phyloP scores from a whole-genome alignment of 2,113 vertebrate species.

The Donacobius atricapilla region DNA sequence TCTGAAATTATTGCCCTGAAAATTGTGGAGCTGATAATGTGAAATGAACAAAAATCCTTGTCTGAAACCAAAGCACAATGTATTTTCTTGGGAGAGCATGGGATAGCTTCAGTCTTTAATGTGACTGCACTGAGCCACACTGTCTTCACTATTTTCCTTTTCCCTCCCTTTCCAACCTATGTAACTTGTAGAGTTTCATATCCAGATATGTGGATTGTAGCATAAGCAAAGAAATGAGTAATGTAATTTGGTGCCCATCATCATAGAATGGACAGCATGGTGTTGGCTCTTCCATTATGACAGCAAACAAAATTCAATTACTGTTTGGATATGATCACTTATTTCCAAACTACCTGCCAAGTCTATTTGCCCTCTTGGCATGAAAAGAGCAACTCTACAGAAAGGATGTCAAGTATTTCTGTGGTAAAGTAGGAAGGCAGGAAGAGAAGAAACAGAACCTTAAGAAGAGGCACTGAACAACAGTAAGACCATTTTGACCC shows the following conservation, averaged over 20 bases:
- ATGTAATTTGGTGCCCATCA: constrained; percentile 4
- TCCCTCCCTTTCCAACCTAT: neutral
- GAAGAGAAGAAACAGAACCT: constrained; percentile 11
- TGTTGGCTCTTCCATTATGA: neutral
- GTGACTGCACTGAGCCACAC: neutral
- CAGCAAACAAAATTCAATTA: constrained; percentile 60
- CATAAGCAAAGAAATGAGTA: neutral
- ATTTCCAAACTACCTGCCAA: constrained; percentile 44
- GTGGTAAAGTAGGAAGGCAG: neutral
- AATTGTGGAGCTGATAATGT: neutral
- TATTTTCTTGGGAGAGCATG: neutral
- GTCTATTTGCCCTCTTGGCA: constrained; percentile 26
- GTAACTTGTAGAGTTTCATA: neutral
- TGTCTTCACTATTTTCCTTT: neutral
- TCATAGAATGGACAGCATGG: neutral
- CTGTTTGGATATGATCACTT: constrained; percentile 54
- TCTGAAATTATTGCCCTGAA: neutral
- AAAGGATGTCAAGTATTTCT: constrained; percentile 30
- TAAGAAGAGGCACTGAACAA: neutral
- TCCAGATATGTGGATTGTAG: neutral
- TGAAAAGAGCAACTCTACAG: constrained; percentile 11
- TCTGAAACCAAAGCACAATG: neutral
- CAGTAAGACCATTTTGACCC: neutral
- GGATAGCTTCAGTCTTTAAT: neutral
- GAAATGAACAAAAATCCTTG: neutral